A percentile compares a stretch with the other conserved stretches of the same genome.
Evolutionary conservation across 2,113 vertebrate species (phyloP).

Genomic region (Pogona vitticeps): DNA sequence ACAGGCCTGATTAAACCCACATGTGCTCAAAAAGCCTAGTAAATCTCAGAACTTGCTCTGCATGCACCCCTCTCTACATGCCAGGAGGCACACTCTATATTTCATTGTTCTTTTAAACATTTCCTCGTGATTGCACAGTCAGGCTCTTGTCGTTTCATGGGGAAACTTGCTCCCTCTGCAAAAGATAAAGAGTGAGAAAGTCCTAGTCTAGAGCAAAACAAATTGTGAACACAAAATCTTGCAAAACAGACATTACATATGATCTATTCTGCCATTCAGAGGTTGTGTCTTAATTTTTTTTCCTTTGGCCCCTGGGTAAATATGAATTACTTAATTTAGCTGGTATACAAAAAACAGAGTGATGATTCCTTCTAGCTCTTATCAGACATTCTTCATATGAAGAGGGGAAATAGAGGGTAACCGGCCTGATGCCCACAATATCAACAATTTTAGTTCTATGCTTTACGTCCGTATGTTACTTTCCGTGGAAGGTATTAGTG

Average conservation of each 20-base stretch:
- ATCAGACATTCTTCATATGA: no score
- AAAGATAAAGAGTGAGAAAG: neutral
- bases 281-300: no score
- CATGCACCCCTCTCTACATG: constrained; percentile 7
- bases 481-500: no score
- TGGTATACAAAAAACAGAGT: no score
- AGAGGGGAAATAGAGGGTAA: no score
- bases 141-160: neutral
- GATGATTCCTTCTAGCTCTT: no score
- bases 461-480: no score
- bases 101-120: constrained; percentile 38
- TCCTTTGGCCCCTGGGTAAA: no score
- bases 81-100: constrained; percentile 35
- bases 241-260: neutral
- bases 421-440: no score
- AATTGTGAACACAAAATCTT: neutral
- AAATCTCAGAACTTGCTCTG: constrained; percentile 8
- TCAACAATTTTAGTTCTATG: no score
- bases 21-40: neutral
- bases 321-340: no score
- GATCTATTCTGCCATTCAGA: neutral
- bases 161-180: neutral
- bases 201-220: neutral
- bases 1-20: constrained; percentile 50
- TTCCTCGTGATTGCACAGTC: constrained; percentile 10